Evolutionary conservation across 2,888 invertebrate species (phyloP), one percentile per base, ranked within the genome.

Genomic region (Ophion costatus): DNA sequence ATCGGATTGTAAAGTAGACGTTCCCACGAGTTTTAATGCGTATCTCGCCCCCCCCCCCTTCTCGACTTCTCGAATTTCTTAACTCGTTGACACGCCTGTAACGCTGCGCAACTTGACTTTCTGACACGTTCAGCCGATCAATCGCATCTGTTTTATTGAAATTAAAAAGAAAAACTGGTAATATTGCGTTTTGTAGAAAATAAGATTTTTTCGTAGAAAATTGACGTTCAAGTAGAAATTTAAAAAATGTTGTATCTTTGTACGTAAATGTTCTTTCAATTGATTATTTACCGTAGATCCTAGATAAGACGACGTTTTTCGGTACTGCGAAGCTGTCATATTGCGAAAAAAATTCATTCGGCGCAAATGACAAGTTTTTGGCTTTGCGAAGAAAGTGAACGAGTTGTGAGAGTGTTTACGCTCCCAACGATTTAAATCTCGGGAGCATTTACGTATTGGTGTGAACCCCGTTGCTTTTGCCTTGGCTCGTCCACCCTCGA

Each of bases 381-480:
- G 17, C 1, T 10, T 22, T 59, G 20, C 2, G 5, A 14, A 56
- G 56, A 14, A n/a, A 22, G 22, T 22, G n/a, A 29, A 17, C 17
- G n/a, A 33, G 38, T 56, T 33, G 56, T 20, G 29, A 33, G 17
- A 56, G 29, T 33, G 6, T 51, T 75, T 7, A n/a, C 2, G 20
- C 14, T 75, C n/a, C 38, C 24, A 17, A 24, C 29, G 20, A 33
- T 24, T 33, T 33, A 10, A 57, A 71, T 71, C 29, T 33, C 29
- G 20, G n/a, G 33, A 71, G 57, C 7, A 33, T 45, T 29, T 64
- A 79, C 69, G 63, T 79, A 14, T 83, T 75, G 61, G 57, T 70
- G 83, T 70, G 45, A 77, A 71, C 73, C 73, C 74, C 81, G 70
- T 81, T 84, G 84, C 84, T 79, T 84, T 74, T 66, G 84, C 67